phyloP scores from a whole-genome alignment of 2,113 vertebrate species.

The Rutilus rutilus region DNA sequence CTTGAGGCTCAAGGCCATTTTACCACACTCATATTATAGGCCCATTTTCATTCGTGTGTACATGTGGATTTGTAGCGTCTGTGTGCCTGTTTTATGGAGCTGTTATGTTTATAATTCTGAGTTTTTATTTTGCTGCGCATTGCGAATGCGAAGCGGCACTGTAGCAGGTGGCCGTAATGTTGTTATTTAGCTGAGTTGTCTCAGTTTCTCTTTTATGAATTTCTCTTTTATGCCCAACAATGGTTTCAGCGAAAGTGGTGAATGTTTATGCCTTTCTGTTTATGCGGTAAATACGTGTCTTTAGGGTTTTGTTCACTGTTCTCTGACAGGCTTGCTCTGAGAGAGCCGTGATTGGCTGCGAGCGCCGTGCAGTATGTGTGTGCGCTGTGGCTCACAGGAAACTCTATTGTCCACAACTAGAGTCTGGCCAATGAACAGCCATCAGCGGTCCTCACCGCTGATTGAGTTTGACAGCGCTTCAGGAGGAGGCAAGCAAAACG shows the following conservation, averaged over 20 bases:
- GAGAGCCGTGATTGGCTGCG: constrained; percentile 99
- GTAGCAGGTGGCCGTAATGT: constrained; percentile 2
- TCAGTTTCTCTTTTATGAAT: constrained; percentile 10
- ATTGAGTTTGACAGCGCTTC: constrained; percentile 99
- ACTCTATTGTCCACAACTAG: constrained; percentile 86
- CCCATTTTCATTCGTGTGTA: constrained; percentile 99
- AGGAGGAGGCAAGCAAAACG: constrained; percentile 88
- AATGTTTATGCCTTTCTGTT: constrained; percentile 39
- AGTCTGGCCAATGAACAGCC: constrained; percentile 77
- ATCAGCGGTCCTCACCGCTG: constrained; percentile 84
- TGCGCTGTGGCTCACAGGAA: constrained; percentile 90
- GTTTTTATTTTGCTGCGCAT: background rate
- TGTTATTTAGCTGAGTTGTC: constrained; percentile 15
- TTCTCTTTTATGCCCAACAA: constrained; percentile 34
- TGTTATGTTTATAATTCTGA: background rate
- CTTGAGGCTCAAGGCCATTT: constrained; percentile 98
- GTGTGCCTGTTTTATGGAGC: background rate
- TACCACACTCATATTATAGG: constrained; percentile 98
- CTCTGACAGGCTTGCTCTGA: constrained; percentile 75
- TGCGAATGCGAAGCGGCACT: background rate
- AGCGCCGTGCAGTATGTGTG: constrained; percentile 72
- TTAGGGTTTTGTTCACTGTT: constrained; percentile 63
- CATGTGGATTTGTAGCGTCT: constrained; percentile 86
- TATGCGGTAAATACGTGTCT: constrained; percentile 43
- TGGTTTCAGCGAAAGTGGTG: constrained; percentile 17